Conservation (phyloP, 1,140 invertebrate species). For the Lutraria rhynchaena region DNA sequence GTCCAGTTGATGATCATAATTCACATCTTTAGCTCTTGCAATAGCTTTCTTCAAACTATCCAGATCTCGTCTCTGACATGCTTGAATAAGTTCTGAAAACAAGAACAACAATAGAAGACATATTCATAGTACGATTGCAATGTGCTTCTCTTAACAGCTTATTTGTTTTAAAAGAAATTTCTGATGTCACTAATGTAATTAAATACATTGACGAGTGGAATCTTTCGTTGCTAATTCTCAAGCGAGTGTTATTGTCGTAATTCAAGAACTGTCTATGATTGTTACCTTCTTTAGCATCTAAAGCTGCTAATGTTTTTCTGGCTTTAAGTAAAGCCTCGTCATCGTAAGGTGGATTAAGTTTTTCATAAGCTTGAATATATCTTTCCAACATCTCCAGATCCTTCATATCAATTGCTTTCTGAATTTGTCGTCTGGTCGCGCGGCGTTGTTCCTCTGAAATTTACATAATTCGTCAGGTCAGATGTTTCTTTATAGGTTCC, state of each 20-base stretch:
- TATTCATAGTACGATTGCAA: too few relatives aligned
- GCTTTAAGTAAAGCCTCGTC: conserved; percentile 72
- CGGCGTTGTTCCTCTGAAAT: conserved; percentile 65
- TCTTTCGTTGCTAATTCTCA: too few relatives aligned
- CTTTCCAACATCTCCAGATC: conserved; percentile 70
- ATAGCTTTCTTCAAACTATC: conserved; percentile 70
- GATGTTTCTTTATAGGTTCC: too few relatives aligned
- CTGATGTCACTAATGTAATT: too few relatives aligned
- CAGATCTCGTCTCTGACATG: conserved; percentile 70
- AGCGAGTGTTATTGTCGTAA: too few relatives aligned
- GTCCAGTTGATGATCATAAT: conserved; percentile 74
- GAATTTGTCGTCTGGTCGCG: conserved; percentile 65
- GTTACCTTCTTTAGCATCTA: conserved; percentile 75
- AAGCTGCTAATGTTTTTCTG: conserved; percentile 65
- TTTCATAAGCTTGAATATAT: conserved; percentile 70
- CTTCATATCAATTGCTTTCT: conserved; percentile 76
- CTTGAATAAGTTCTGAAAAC: conserved; percentile 71
- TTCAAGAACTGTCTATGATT: too few relatives aligned
- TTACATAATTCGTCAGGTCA: too few relatives aligned
- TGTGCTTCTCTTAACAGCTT: too few relatives aligned
- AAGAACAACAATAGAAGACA: too few relatives aligned
- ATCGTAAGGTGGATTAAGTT: conserved; percentile 58
- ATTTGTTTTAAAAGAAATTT: too few relatives aligned
- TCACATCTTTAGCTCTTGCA: conserved; percentile 68
- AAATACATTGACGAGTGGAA: too few relatives aligned